Base-by-base conservation (phyloP, 1,140 invertebrate species). In the Bombus balteatus region DNA sequence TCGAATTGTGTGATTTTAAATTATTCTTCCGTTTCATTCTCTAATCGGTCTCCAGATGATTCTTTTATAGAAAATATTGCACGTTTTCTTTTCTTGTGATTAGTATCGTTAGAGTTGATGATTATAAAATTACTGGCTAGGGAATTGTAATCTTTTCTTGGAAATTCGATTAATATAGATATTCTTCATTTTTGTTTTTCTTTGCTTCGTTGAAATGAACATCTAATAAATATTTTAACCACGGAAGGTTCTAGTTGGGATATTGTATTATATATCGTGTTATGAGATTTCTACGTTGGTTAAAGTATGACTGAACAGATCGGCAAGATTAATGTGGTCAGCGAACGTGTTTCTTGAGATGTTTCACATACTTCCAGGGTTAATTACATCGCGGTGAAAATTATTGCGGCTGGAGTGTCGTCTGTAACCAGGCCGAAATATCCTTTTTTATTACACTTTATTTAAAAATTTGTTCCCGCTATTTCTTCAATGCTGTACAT, bases 281-380 rank as follows among this genome's bases (percentile, higher is more conserved):
- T 77, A 62, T 37, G 71, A 12, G 53, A 76, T 86, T 71, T 86
- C 82, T 83, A 71, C 62, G 75, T 74, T 71, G 82, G 37, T 41
- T 66, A 74, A 85, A 81, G 91, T 92, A 94, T 94, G 90, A 89
- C 73, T 70, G 66, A 74, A 62, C 80, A 59, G 89, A 92, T 91
- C 89, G 68, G 75, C 88, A 94, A 93, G 93, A 94, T 94, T 93
- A 94, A 94, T 94, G 92, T 92, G 94, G 93, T 93, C 93, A 93
- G 92, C 93, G 79, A 93, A 91, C 92, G 78, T 93, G 92, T 94
- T 94, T 94, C 94, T 94, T 94, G 93, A 91, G 91, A 93, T 94
- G 93, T 94, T 94, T 94, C 89, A 92, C 86, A 94, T 94, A 94
- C 92, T 94, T 94, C 86, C 66, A 71, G 92, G 92, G 92, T 94